A percentile compares a stretch with the other conserved stretches of the same genome.
Conservation (phyloP, 2,888 invertebrate genomes). For the Synanthedon vespiformis region DNA sequence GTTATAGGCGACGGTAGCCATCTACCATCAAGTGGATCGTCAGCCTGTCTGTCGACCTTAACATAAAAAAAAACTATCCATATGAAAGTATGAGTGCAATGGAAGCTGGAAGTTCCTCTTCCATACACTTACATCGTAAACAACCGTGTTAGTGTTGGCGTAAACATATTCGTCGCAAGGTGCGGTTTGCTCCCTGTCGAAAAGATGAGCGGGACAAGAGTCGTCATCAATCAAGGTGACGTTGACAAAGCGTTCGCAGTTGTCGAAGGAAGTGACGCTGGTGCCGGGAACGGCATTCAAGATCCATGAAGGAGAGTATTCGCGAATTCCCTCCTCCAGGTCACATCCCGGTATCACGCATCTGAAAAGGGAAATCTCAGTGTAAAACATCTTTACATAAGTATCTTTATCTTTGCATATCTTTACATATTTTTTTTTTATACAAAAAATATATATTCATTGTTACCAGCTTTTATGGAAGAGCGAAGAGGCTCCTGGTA, state of each 20-base stretch:
- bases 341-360: slow-evolving; percentile 42
- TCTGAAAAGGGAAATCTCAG: slow-evolving; percentile 13
- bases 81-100: too few relatives aligned
- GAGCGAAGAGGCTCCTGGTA: too few relatives aligned
- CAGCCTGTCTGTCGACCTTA: too few relatives aligned
- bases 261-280: slow-evolving; percentile 28
- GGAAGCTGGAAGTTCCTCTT: too few relatives aligned
- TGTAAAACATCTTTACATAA: too few relatives aligned
- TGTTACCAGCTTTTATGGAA: too few relatives aligned
- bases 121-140: slow-evolving; percentile 21
- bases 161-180: slow-evolving; percentile 22
- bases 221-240: slow-evolving; percentile 1
- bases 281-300: slow-evolving; percentile 47
- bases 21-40: too few relatives aligned
- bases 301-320: slow-evolving; percentile 53
- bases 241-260: slow-evolving; percentile 48
- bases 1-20: too few relatives aligned
- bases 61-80: too few relatives aligned
- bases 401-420: too few relatives aligned
- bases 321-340: slow-evolving; percentile 11
- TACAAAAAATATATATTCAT: too few relatives aligned
- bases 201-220: slow-evolving; percentile 16
- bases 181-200: slow-evolving; percentile 10
- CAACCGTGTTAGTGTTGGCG: slow-evolving; percentile 19
- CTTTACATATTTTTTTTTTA: too few relatives aligned